Evolutionary conservation across 2,797 vertebrate species (phyloP).

Genomic region (Pelobates cultripes): DNA sequence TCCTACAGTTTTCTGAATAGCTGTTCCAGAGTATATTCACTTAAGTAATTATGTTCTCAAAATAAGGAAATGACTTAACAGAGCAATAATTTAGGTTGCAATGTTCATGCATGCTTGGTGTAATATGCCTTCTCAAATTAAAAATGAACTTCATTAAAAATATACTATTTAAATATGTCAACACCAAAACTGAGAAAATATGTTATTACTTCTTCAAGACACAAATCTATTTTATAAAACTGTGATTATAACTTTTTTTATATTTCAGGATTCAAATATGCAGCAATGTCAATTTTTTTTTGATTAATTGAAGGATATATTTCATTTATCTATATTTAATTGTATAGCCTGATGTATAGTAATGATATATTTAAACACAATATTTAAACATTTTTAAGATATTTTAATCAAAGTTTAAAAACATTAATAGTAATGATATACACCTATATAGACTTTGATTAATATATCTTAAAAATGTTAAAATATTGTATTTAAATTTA

Average conservation of each 20-base stretch:
- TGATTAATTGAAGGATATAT: no score
- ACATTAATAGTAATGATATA: no score
- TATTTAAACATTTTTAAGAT: no score
- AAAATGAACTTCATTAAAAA: not conserved
- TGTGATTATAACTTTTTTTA: not conserved
- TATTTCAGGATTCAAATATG: no score
- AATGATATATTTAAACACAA: no score
- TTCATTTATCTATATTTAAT: no score
- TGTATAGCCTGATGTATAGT: no score
- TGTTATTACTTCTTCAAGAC: not conserved
- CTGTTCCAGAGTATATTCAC: constrained; percentile 27
- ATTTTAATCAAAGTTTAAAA: no score
- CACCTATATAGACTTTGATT: no score
- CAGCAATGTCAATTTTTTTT: no score
- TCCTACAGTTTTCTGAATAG: constrained; percentile 38
- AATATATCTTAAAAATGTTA: no score
- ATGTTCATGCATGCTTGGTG: constrained; percentile 15
- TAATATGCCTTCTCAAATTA: constrained; percentile 30
- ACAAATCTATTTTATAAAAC: not conserved
- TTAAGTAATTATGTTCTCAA: constrained; percentile 39
- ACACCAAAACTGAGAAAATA: not conserved
- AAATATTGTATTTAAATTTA: no score
- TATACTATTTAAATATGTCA: not conserved
- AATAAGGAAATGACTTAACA: constrained; percentile 39
- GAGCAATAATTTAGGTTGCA: constrained; percentile 29